A percentile compares a stretch with the other conserved stretches of the same genome.
phyloP scores from a whole-genome alignment of 2,797 vertebrate species.

The Melanotaenia nigrans region DNA sequence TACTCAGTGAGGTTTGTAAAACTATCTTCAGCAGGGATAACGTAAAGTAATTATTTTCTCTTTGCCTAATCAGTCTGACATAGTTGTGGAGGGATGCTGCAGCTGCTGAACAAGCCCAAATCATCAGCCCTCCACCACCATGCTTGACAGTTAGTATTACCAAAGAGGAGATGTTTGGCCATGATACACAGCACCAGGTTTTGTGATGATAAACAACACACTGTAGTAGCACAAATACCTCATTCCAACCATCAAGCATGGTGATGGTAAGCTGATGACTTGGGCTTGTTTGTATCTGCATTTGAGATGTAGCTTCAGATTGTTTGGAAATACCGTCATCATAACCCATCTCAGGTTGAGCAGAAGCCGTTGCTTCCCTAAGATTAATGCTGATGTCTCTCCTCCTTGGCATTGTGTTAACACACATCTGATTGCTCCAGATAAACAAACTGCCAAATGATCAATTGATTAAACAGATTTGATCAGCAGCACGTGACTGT shows the following conservation, averaged over 20 bases:
- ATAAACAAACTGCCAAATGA: not conserved
- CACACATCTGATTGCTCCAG: not conserved
- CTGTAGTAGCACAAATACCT: too few species aligned
- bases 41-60: not conserved
- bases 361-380: not conserved
- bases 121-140: not conserved
- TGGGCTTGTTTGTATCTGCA: too few species aligned
- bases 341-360: not conserved
- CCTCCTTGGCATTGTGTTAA: not conserved
- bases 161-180: too few species aligned
- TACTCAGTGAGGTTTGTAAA: not conserved
- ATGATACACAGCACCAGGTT: too few species aligned
- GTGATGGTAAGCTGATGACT: too few species aligned
- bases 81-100: too few species aligned
- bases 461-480: not conserved
- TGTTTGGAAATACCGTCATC: not conserved
- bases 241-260: too few species aligned
- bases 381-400: not conserved
- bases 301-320: not conserved
- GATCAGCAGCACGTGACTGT: not conserved
- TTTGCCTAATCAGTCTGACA: too few species aligned
- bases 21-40: not conserved
- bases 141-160: not conserved
- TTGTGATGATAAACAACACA: too few species aligned
- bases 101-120: not conserved